Evolutionary conservation across 2,888 invertebrate species (phyloP).

Genomic region (Chironomus tentans): DNA sequence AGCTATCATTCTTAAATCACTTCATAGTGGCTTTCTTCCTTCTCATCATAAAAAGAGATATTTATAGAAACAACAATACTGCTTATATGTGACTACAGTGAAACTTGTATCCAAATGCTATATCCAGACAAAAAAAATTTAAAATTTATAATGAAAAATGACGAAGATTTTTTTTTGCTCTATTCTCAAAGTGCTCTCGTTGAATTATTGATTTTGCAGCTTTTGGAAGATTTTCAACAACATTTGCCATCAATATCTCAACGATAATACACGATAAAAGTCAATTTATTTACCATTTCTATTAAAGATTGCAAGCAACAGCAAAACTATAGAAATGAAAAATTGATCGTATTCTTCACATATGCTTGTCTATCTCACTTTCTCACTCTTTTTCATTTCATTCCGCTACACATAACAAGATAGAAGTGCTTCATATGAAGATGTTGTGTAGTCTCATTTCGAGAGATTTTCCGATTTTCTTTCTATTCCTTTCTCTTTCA

Average conservation of each 20-base stretch:
- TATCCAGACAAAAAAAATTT: no score
- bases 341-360: neutral
- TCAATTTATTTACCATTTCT: neutral
- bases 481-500: neutral
- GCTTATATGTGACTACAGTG: no score
- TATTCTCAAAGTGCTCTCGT: no score
- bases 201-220: no score
- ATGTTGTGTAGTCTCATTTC: constrained; percentile 5
- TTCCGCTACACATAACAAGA: neutral
- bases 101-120: no score
- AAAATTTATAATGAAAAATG: no score
- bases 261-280: neutral
- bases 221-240: no score
- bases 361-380: neutral
- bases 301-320: neutral
- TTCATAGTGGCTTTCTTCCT: no score
- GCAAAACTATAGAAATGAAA: constrained; percentile 8
- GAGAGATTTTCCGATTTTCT: neutral
- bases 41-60: no score
- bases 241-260: neutral
- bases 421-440: neutral
- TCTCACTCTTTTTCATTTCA: neutral
- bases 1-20: no score
- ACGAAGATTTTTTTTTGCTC: no score
- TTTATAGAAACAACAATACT: no score